Conservation (phyloP, 1,140 invertebrate genomes). For the Paraescarpia echinospica region DNA sequence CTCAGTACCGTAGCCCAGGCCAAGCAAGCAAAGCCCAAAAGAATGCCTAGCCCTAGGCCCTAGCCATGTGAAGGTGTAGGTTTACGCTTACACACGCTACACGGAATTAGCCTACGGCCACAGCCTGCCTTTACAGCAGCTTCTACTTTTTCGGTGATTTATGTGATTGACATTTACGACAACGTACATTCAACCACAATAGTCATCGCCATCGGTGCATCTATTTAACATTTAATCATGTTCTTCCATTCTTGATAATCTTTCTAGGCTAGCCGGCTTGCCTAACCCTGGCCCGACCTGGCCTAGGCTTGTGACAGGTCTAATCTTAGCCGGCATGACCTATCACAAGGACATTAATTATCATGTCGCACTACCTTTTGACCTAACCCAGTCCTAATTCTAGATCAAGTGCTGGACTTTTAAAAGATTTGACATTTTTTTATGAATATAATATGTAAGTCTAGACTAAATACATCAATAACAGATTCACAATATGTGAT, state of each 20-base stretch:
- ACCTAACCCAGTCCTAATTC: too few species aligned
- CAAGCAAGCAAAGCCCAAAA: not conserved
- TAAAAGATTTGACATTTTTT: too few species aligned
- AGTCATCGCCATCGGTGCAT: not conserved
- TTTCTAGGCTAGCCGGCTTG: too few species aligned
- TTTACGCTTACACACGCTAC: not conserved
- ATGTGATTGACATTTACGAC: not conserved
- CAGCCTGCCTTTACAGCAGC: not conserved
- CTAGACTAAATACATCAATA: too few species aligned
- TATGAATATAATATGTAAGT: too few species aligned
- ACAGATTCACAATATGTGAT: too few species aligned
- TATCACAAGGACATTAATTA: too few species aligned
- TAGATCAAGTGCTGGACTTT: too few species aligned
- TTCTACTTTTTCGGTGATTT: not conserved
- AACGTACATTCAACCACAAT: not conserved
- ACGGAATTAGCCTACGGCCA: not conserved
- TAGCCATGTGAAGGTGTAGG: not conserved
- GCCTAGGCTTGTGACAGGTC: too few species aligned
- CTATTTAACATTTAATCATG: not conserved
- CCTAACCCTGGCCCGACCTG: too few species aligned
- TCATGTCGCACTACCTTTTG: too few species aligned
- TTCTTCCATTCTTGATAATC: not conserved
- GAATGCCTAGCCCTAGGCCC: not conserved
- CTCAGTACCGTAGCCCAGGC: not conserved
- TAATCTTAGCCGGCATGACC: too few species aligned